These are phyloP conservation scores for Malthinus flaveolus DNA, from an alignment of 2,888 invertebrate genomes.

Conservation along the genomic window DNA sequence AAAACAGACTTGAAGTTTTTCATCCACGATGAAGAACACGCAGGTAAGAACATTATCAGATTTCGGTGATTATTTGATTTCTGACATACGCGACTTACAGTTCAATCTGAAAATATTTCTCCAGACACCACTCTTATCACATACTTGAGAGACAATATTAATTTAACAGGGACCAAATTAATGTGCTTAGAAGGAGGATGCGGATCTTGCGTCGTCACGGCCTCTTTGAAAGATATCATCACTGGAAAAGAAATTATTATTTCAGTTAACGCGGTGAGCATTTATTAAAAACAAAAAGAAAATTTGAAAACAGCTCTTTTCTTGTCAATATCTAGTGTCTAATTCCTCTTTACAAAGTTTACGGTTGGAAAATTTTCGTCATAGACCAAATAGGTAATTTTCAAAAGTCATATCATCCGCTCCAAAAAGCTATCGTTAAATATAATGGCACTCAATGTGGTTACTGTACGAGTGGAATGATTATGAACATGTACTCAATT, in stretches of 20 bases:
- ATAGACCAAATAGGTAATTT: slow-evolving; percentile 72
- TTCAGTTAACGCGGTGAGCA: slow-evolving; percentile 68
- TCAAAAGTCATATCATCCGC: slow-evolving; percentile 64
- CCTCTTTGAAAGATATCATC: slow-evolving; percentile 53
- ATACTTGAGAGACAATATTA: slow-evolving; percentile 64
- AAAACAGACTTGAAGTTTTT: slow-evolving; percentile 24
- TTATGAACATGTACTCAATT: slow-evolving; percentile 72
- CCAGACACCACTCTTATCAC: slow-evolving; percentile 65
- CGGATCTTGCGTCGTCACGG: slow-evolving; percentile 66
- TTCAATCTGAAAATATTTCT: slow-evolving; percentile 48
- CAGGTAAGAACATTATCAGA: slow-evolving; percentile 17
- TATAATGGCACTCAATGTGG: slow-evolving; percentile 71
- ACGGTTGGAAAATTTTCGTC: slow-evolving; percentile 69
- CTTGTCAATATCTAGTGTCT: slow-evolving; percentile 60
- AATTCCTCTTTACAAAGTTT: slow-evolving; percentile 58
- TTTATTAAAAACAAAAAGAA: not conserved
- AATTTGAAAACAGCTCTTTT: not conserved
- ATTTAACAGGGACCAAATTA: slow-evolving; percentile 68
- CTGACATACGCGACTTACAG: slow-evolving; percentile 32
- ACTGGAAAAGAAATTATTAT: slow-evolving; percentile 58
- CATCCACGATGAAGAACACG: slow-evolving; percentile 26
- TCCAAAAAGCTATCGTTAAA: slow-evolving; percentile 63
- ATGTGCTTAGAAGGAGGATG: slow-evolving; percentile 78
- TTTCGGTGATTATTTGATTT: not conserved
- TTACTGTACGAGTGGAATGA: slow-evolving; percentile 75